Evolutionary conservation across 1,140 invertebrate genomes (phyloP).

Genomic region (Drosophila nikananu): DNA sequence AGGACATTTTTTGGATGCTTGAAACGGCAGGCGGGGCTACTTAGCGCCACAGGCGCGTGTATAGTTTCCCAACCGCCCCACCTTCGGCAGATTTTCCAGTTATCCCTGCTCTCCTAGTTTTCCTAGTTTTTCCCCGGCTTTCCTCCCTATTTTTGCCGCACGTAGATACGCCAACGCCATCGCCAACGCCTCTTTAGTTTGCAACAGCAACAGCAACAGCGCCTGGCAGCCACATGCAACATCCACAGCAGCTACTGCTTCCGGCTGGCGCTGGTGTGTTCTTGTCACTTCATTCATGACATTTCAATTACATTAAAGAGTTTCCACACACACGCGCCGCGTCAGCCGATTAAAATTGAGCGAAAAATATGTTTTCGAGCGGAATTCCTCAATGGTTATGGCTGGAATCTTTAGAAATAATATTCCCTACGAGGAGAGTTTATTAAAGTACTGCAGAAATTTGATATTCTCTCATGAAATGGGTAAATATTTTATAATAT

Average conservation of each 20-base stretch:
- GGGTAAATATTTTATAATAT: background rate
- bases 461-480: background rate
- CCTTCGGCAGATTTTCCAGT: slow-evolving; percentile 6
- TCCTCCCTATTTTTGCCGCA: background rate
- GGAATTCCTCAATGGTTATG: background rate
- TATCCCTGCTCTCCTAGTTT: slow-evolving; percentile 22
- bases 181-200: slow-evolving; percentile 43
- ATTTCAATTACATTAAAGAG: slow-evolving; percentile 63
- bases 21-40: slow-evolving; percentile 51
- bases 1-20: slow-evolving; percentile 46
- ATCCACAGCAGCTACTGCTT: slow-evolving; percentile 39
- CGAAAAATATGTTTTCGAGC: slow-evolving; percentile 12
- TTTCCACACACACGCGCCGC: slow-evolving; percentile 2
- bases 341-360: slow-evolving; percentile 33
- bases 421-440: no score
- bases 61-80: slow-evolving; percentile 14
- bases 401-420: background rate
- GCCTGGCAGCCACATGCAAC: slow-evolving; percentile 17
- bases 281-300: slow-evolving; percentile 61
- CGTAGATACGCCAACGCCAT: slow-evolving; percentile 10
- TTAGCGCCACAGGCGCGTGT: slow-evolving; percentile 34
- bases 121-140: background rate
- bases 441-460: background rate
- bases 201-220: slow-evolving; percentile 38
- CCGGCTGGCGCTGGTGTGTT: slow-evolving; percentile 24